A percentile compares a stretch with the other conserved stretches of the same genome.
Conservation (phyloP, 2,888 invertebrate genomes). For the Tridacna crocea region DNA sequence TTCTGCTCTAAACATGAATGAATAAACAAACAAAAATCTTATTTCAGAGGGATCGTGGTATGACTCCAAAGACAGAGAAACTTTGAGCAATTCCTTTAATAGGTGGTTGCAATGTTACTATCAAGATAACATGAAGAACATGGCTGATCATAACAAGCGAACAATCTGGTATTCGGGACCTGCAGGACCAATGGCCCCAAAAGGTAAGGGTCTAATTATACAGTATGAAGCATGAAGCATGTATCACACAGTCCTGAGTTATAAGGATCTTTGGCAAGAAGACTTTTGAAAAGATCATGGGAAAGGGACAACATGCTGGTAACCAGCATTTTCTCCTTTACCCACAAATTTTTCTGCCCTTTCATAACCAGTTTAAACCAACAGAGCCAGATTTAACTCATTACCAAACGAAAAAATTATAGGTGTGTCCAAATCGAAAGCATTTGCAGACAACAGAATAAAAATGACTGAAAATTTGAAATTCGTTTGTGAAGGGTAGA, state of each 20-base stretch:
- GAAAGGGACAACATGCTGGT: neutral
- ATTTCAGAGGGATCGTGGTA: slow-evolving; percentile 74
- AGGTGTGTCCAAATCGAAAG: neutral
- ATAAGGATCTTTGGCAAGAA: neutral
- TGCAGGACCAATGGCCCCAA: slow-evolving; percentile 78
- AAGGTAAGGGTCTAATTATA: slow-evolving; percentile 68
- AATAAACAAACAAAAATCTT: neutral
- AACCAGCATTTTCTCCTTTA: neutral
- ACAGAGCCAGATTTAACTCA: too few relatives aligned
- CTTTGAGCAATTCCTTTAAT: slow-evolving; percentile 69
- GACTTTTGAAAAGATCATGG: neutral
- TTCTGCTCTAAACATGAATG: too few relatives aligned
- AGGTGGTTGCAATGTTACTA: slow-evolving; percentile 83
- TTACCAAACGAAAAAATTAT: too few relatives aligned
- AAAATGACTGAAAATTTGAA: neutral
- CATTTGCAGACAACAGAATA: neutral
- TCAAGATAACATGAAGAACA: slow-evolving; percentile 81
- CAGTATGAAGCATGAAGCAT: neutral
- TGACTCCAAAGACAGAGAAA: slow-evolving; percentile 67
- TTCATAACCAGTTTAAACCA: too few relatives aligned
- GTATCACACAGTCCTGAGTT: neutral
- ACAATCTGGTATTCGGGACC: slow-evolving; percentile 83
- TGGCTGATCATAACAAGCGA: slow-evolving; percentile 80
- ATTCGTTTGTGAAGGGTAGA: neutral
- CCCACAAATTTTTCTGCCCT: neutral